phyloP scores from a whole-genome alignment of 2,113 vertebrate species.

The Typhlomys cinereus region DNA sequence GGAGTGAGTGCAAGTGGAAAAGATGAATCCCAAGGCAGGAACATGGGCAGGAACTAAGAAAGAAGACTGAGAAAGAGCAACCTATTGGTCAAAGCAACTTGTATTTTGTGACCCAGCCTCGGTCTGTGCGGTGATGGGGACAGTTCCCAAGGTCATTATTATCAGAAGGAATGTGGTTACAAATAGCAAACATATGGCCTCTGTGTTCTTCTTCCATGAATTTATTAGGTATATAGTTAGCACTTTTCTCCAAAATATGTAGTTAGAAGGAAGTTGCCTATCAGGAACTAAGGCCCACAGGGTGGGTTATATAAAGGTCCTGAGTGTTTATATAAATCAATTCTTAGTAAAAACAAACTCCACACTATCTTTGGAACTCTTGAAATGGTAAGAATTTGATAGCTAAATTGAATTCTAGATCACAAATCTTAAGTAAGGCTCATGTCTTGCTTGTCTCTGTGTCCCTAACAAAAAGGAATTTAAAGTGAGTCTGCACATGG shows the following conservation, averaged over 20 bases:
- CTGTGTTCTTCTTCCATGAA: neutral
- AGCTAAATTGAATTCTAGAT: neutral
- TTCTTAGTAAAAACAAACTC: constrained; percentile 42
- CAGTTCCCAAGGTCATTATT: neutral
- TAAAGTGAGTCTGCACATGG: neutral
- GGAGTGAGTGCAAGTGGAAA: neutral
- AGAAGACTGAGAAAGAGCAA: neutral
- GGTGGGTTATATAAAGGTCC: neutral
- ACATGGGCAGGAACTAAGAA: neutral
- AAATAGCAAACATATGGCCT: neutral
- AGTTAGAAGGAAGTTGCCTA: neutral
- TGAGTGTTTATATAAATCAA: neutral
- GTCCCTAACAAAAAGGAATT: too few relatives aligned
- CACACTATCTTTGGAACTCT: neutral
- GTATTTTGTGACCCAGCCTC: neutral
- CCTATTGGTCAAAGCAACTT: neutral
- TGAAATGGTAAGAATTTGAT: neutral
- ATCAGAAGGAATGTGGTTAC: neutral
- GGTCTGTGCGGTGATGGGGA: neutral
- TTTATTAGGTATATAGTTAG: neutral
- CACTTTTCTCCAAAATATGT: neutral
- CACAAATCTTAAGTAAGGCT: neutral
- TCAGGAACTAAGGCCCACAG: neutral
- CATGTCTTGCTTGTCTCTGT: neutral
- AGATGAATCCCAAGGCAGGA: neutral